These are phyloP conservation scores for Sciurus niger DNA, from an alignment of 2,113 vertebrate species.

Conservation along the genomic window DNA sequence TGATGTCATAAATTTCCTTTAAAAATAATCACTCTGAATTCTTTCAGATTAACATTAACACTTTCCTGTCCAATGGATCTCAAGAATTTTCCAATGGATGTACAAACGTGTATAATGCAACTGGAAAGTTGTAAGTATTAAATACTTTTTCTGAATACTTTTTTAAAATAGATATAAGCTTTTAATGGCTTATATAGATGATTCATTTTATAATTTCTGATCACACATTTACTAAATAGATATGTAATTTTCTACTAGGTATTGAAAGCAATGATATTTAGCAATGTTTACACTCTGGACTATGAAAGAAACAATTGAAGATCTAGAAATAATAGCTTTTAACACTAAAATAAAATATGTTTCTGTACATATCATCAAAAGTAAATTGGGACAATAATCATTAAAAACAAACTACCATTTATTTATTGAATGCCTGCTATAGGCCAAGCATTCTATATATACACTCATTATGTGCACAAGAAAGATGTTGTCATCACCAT, in stretches of 20 bases:
- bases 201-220: neutral
- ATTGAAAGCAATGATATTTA: neutral
- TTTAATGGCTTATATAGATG: neutral
- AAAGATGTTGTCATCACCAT: neutral
- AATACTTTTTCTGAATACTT: neutral
- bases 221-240: neutral
- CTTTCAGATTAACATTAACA: constrained; percentile 95
- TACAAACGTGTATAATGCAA: constrained; percentile 99
- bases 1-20: constrained; percentile 4
- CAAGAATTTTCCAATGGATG: constrained; percentile 99
- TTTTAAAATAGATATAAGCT: neutral
- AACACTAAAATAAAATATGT: neutral
- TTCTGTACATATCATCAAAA: neutral
- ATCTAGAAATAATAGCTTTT: neutral
- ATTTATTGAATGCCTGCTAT: neutral
- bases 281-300: rapidly evolving
- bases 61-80: constrained; percentile 99
- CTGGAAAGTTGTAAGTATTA: constrained; percentile 97
- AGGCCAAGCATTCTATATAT: neutral
- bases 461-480: neutral
- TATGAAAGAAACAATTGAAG: neutral
- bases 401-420: neutral
- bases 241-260: neutral
- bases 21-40: constrained; percentile 77
- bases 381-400: neutral